Evolutionary conservation across 1,140 invertebrate genomes (phyloP).

Genomic region (Bradynema listronoti): DNA sequence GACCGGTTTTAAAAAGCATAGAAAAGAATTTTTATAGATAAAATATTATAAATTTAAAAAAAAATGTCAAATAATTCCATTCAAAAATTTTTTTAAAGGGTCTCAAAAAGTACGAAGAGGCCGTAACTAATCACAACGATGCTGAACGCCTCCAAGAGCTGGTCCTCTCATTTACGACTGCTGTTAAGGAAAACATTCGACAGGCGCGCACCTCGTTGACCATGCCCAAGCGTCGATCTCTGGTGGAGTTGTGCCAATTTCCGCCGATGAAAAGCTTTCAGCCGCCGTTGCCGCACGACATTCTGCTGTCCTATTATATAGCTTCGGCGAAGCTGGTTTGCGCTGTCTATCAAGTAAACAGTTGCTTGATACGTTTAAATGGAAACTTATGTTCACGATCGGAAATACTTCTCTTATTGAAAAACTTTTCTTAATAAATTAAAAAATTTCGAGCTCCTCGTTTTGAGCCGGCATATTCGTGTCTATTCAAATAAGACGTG

Average conservation of each 20-base stretch:
- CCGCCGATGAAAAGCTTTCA: slow-evolving; percentile 58
- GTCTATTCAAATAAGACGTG: no score
- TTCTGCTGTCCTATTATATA: slow-evolving; percentile 42
- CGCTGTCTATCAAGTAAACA: no score
- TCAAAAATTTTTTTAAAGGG: slow-evolving; percentile 19
- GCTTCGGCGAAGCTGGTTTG: slow-evolving; percentile 42
- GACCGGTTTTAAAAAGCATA: no score
- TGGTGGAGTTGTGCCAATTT: slow-evolving; percentile 55
- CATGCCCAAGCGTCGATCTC: slow-evolving; percentile 27
- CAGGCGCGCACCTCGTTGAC: slow-evolving; percentile 17
- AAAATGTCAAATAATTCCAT: no score
- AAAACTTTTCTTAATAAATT: no score
- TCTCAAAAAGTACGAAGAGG: slow-evolving; percentile 12
- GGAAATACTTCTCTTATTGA: no score
- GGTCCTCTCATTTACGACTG: slow-evolving; percentile 11
- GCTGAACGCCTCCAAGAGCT: slow-evolving; percentile 4
- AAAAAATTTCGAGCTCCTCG: no score
- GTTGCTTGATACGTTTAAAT: no score
- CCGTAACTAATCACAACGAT: not conserved
- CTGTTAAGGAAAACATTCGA: slow-evolving; percentile 20
- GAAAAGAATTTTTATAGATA: no score
- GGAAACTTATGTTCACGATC: no score
- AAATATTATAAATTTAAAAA: no score
- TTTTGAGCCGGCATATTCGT: no score
- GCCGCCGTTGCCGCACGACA: slow-evolving; percentile 58